Conservation (phyloP, 2,113 vertebrate species). For the Mastomys coucha region DNA sequence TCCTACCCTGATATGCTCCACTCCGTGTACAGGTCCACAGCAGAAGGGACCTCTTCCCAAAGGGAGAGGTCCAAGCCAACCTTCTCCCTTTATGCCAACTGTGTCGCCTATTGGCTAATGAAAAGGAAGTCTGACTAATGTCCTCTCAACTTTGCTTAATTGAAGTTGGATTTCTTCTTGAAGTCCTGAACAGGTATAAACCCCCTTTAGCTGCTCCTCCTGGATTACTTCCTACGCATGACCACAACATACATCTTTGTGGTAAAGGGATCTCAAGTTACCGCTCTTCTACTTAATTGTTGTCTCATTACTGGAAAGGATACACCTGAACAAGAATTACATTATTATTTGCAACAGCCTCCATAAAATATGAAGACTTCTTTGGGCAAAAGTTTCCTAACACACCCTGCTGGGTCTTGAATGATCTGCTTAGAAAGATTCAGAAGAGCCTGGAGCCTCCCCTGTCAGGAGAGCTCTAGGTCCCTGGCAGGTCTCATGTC, state of each 20-base stretch:
- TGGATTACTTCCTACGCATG: background rate
- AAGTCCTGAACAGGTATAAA: background rate
- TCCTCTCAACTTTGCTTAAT: background rate
- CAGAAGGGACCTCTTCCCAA: too few species aligned
- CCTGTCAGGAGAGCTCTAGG: background rate
- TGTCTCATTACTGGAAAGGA: constrained; percentile 18
- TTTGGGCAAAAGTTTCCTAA: background rate
- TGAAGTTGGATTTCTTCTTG: background rate
- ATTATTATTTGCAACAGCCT: background rate
- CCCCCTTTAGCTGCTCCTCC: background rate
- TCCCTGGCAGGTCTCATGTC: background rate
- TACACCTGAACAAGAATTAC: background rate
- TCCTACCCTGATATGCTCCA: background rate
- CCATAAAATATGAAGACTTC: background rate
- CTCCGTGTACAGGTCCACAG: background rate
- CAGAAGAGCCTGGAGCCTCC: background rate
- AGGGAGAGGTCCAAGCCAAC: background rate
- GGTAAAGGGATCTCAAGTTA: background rate
- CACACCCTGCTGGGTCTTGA: background rate
- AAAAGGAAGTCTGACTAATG: background rate
- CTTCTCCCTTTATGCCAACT: background rate
- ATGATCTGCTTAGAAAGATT: constrained; percentile 29
- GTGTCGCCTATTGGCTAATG: background rate
- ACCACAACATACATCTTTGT: background rate
- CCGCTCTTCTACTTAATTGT: background rate